phyloP scores from a whole-genome alignment of 2,113 vertebrate genomes.

The Ochotona curzoniae region DNA sequence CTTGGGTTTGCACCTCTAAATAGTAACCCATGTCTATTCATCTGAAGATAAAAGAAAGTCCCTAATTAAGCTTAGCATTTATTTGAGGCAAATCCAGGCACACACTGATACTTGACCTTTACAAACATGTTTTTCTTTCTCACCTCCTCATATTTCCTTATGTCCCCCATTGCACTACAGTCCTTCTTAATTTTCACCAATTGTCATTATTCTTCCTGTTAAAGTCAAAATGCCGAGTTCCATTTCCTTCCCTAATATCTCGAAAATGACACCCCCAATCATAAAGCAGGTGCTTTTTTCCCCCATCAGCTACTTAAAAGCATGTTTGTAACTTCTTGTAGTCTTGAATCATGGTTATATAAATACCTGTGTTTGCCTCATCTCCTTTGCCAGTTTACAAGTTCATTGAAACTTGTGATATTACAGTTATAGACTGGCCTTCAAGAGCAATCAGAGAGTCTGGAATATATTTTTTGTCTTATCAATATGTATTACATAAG shows the following conservation, averaged over 20 bases:
- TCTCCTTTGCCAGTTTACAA: background rate
- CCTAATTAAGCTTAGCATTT: background rate
- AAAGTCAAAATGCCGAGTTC: background rate
- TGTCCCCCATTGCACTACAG: background rate
- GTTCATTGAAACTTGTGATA: background rate
- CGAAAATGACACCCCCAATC: background rate
- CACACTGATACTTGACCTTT: background rate
- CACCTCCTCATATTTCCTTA: background rate
- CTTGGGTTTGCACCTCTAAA: background rate
- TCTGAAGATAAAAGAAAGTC: background rate
- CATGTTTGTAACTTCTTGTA: conserved; percentile 6
- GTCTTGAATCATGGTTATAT: background rate
- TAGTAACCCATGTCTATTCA: background rate
- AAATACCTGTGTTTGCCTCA: background rate
- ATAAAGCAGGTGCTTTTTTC: background rate
- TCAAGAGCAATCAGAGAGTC: background rate
- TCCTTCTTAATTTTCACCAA: background rate
- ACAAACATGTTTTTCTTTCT: background rate
- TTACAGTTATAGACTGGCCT: background rate
- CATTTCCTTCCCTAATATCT: background rate
- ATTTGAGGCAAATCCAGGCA: conserved; percentile 6
- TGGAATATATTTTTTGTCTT: background rate
- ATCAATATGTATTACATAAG: background rate
- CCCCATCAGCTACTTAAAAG: background rate
- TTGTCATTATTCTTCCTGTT: background rate